phyloP scores from a whole-genome alignment of 2,797 vertebrate genomes.

The Rhynchotus rufescens region DNA sequence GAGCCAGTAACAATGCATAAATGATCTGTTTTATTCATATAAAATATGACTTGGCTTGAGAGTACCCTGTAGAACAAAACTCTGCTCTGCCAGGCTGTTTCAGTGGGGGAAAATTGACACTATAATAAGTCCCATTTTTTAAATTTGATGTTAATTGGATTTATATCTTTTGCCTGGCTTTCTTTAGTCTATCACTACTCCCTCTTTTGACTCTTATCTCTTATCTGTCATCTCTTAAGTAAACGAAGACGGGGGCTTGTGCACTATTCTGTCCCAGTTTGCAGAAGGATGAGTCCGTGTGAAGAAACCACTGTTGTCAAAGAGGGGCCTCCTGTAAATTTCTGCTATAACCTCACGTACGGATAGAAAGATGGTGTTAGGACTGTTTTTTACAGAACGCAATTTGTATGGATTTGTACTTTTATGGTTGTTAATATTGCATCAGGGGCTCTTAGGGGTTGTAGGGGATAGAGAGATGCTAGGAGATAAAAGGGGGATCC shows the following conservation, averaged over 20 bases:
- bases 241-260: background rate
- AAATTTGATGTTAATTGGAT: slow-evolving; percentile 44
- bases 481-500: background rate
- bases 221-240: background rate
- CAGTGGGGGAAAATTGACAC: background rate
- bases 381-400: background rate
- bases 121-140: slow-evolving; percentile 33
- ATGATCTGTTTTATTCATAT: slow-evolving; percentile 28
- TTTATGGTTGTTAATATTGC: background rate
- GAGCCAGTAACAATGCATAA: slow-evolving; percentile 53
- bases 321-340: background rate
- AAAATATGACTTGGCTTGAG: background rate
- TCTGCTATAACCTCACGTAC: background rate
- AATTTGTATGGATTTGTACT: background rate
- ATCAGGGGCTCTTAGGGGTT: background rate
- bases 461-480: background rate
- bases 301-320: background rate
- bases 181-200: background rate
- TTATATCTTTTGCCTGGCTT: slow-evolving; percentile 38
- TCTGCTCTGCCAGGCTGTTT: slow-evolving; percentile 23
- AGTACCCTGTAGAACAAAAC: slow-evolving; percentile 4
- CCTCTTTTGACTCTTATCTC: background rate
- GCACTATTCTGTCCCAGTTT: fast-evolving
- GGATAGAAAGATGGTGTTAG: background rate
- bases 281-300: background rate